These are phyloP conservation scores for Chalcosyrphus nemorum DNA, from an alignment of 2,888 invertebrate genomes.

Conservation along the genomic window DNA sequence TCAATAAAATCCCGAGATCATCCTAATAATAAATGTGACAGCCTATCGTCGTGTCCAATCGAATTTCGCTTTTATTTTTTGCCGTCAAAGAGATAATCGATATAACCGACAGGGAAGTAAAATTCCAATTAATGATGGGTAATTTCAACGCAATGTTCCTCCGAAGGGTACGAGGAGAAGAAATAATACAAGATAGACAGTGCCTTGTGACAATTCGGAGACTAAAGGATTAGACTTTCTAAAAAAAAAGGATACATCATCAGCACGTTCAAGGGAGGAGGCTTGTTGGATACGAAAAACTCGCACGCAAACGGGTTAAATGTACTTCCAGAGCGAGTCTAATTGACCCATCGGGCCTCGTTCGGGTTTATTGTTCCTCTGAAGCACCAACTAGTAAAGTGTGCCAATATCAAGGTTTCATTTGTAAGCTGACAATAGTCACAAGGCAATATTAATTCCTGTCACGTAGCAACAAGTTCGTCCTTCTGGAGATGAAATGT, in stretches of 20 bases:
- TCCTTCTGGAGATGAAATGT: neutral
- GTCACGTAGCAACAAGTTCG: conserved; percentile 14
- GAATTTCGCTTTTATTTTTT: conserved; percentile 9
- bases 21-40: conserved; percentile 22
- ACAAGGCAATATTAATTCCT: conserved; percentile 16
- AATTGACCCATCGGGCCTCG: neutral
- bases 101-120: neutral
- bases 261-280: neutral
- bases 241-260: neutral
- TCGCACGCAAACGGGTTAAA: neutral
- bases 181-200: neutral
- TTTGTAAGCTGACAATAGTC: neutral
- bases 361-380: conserved; percentile 2
- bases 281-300: neutral
- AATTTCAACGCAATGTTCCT: neutral
- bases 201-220: neutral
- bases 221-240: neutral
- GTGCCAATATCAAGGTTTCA: conserved; percentile 3
- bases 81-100: conserved; percentile 16
- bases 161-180: neutral
- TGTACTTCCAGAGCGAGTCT: neutral
- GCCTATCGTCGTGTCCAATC: conserved; percentile 15
- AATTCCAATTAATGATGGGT: conserved; percentile 14
- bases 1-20: conserved; percentile 16
- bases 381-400: neutral